Evolutionary conservation across 92 coral and sea anemone species (phyloP).

Genomic region (Isaurus tuberculatus): DNA sequence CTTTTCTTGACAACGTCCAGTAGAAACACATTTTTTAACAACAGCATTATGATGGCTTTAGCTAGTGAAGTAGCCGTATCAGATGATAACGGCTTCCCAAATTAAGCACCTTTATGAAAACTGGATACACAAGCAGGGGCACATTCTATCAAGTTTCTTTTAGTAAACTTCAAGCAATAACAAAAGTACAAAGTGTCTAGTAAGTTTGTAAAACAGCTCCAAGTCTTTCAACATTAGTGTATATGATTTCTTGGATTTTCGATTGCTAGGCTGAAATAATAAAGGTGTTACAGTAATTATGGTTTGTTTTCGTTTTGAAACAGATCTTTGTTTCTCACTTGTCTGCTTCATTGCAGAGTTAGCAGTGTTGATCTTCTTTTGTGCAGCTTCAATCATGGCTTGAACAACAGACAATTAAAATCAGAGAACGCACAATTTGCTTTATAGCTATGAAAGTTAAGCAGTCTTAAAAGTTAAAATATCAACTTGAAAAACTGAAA

Average conservation of each 20-base stretch:
- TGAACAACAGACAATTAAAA: no score
- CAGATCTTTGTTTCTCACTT: neutral
- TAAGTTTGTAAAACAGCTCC: neutral
- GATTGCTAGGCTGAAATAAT: neutral
- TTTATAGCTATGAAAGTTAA: no score
- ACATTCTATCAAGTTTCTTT: neutral
- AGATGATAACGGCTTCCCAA: neutral
- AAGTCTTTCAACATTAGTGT: slow-evolving; percentile 6
- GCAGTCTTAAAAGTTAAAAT: no score
- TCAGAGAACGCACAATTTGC: no score
- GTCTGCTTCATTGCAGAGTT: slow-evolving; percentile 28
- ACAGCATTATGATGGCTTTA: neutral
- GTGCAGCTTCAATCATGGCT: no score
- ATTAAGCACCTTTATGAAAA: neutral
- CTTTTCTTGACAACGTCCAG: slow-evolving; percentile 5
- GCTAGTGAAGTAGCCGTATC: neutral
- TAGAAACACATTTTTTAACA: neutral
- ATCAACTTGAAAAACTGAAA: no score
- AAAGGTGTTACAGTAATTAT: slow-evolving; percentile 7
- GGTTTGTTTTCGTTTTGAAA: neutral
- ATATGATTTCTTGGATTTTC: neutral
- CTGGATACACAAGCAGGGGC: neutral
- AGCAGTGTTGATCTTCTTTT: slow-evolving; percentile 4
- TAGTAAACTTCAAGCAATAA: neutral
- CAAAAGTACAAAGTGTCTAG: neutral